Conservation (phyloP, 2,113 vertebrate genomes). For the Procapra przewalskii region DNA sequence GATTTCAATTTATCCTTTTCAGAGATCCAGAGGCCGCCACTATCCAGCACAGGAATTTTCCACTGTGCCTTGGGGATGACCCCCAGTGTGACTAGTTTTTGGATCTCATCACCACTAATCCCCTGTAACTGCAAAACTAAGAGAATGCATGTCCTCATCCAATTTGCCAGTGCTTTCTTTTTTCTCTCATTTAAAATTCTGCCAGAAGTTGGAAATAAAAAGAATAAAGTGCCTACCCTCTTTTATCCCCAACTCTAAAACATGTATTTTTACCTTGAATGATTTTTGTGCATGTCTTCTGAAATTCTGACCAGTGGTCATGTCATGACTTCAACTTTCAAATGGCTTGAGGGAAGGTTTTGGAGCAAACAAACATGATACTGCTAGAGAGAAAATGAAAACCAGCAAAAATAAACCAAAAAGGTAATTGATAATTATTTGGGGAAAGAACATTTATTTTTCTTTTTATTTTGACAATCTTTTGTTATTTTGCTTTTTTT, state of each 20-base stretch:
- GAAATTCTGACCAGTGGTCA: background rate
- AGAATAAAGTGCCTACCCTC: background rate
- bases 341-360: conserved; percentile 7
- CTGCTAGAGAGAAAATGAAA: conserved; percentile 10
- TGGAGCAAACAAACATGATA: background rate
- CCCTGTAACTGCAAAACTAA: conserved; percentile 26
- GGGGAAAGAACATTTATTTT: background rate
- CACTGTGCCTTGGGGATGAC: background rate
- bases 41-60: background rate
- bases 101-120: conserved; percentile 37
- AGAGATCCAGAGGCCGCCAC: background rate
- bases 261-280: background rate
- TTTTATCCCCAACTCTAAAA: background rate
- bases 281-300: background rate
- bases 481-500: background rate
- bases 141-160: conserved; percentile 17
- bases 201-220: background rate
- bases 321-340: background rate
- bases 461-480: conserved; percentile 24
- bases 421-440: background rate
- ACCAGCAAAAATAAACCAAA: conserved; percentile 8
- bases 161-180: background rate
- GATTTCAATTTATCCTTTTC: background rate
- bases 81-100: conserved; percentile 2
- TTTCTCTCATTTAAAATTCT: conserved; percentile 22